Percentiles rank a stretch among this genome's conserved stretches.
Evolutionary conservation across 2,888 invertebrate species (phyloP).

Genomic region (Saturnia pavonia): DNA sequence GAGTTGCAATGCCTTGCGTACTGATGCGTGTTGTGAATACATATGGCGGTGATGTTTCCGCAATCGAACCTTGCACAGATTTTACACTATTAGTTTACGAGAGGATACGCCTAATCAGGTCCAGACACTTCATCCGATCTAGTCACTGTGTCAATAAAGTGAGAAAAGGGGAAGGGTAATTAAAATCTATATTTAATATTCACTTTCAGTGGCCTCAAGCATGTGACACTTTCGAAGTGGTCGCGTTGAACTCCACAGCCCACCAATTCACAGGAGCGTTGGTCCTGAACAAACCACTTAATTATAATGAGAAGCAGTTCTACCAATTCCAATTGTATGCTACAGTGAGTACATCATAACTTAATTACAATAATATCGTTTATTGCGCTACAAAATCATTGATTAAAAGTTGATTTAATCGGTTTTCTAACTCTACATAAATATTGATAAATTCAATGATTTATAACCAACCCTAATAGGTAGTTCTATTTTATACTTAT

Average conservation of each 20-base stretch:
- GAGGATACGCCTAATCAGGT: too few species aligned
- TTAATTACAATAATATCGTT: too few species aligned
- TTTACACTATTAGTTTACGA: too few species aligned
- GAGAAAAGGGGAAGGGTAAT: too few species aligned
- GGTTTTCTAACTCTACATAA: not conserved
- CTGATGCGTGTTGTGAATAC: too few species aligned
- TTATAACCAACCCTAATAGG: too few species aligned
- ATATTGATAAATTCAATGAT: not conserved
- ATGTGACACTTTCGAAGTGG: constrained; percentile 86
- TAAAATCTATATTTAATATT: constrained; percentile 11
- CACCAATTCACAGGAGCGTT: constrained; percentile 88
- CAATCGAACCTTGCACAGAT: too few species aligned
- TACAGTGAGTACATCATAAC: constrained; percentile 80
- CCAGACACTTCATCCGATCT: not conserved
- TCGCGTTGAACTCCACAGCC: constrained; percentile 83
- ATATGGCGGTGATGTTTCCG: too few species aligned
- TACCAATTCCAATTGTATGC: constrained; percentile 90
- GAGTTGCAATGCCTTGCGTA: too few species aligned
- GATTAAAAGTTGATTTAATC: too few species aligned
- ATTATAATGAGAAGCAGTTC: constrained; percentile 89
- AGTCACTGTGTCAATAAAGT: not conserved
- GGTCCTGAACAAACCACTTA: constrained; percentile 85
- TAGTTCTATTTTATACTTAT: too few species aligned
- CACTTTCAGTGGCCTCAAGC: constrained; percentile 84
- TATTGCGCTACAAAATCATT: too few species aligned